Percentiles rank a stretch among this genome's conserved stretches.
phyloP scores from a whole-genome alignment of 2,113 vertebrate genomes.

The Nymphicus hollandicus region DNA sequence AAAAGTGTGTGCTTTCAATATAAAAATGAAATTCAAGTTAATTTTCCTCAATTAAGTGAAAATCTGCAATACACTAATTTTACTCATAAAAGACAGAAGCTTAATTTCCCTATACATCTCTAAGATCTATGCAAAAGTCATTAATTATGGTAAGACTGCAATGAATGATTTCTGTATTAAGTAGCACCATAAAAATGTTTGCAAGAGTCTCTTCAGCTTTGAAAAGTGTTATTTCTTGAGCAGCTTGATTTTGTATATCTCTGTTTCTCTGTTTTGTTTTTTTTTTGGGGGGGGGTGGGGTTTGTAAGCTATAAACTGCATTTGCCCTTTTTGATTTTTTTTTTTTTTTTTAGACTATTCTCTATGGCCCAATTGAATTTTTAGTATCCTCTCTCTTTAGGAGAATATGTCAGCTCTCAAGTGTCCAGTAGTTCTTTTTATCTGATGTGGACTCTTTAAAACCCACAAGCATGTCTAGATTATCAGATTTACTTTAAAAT shows the following conservation, averaged over 20 bases:
- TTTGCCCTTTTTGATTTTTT: not conserved
- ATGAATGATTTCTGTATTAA: not conserved
- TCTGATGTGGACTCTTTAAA: constrained; percentile 68
- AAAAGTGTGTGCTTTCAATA: not conserved
- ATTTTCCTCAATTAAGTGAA: not conserved
- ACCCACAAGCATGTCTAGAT: constrained; percentile 41
- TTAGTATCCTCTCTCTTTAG: constrained; percentile 25
- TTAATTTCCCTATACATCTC: not conserved
- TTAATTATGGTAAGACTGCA: constrained; percentile 1
- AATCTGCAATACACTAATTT: not conserved
- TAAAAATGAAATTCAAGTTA: not conserved
- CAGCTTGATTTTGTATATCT: not conserved
- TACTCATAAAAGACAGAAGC: not conserved
- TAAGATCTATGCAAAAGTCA: not conserved
- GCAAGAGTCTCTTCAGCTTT: not conserved
- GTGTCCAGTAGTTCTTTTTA: constrained; percentile 60
- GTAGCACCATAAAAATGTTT: not conserved
- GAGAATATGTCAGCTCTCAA: constrained; percentile 62
- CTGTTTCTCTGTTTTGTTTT: not conserved
- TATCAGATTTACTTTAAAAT: constrained; percentile 74
- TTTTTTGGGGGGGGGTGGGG: too few relatives aligned
- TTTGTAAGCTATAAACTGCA: not conserved
- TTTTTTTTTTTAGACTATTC: constrained; percentile 7
- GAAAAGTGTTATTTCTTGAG: not conserved
- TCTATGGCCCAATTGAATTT: constrained; percentile 57